Evolutionary conservation across 92 coral and sea anemone species (phyloP).

Genomic region (Parazoanthus darwini): DNA sequence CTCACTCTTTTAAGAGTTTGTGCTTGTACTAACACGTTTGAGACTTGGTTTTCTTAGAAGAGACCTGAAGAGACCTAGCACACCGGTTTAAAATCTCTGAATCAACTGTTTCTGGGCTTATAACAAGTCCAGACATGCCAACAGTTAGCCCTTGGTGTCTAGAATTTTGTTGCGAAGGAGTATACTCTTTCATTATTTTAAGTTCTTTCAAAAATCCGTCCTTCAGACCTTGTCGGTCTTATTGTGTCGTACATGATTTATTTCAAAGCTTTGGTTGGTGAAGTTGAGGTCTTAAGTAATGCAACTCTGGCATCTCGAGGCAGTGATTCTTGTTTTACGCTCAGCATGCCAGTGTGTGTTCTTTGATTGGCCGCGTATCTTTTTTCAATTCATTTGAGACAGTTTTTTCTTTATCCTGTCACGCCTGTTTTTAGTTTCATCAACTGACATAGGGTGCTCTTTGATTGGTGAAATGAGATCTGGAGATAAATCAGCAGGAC

Average conservation of each 20-base stretch:
- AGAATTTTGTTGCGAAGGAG: no score
- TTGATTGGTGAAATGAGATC: slow-evolving; percentile 38
- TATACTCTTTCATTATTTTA: not conserved
- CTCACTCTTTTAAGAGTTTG: no score
- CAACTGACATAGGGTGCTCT: slow-evolving; percentile 2
- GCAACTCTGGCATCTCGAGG: slow-evolving; percentile 42
- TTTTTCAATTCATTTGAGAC: no score
- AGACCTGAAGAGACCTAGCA: no score
- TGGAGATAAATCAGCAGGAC: slow-evolving; percentile 10
- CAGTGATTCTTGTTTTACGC: slow-evolving; percentile 32
- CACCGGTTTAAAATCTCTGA: no score
- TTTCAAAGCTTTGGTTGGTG: slow-evolving; percentile 44
- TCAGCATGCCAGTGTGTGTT: slow-evolving; percentile 4
- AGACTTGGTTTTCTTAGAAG: no score
- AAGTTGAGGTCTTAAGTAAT: slow-evolving; percentile 14
- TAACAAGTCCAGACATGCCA: no score
- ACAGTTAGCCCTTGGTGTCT: no score
- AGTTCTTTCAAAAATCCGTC: slow-evolving; percentile 35
- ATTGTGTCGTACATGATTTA: slow-evolving; percentile 10
- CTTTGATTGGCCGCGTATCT: not conserved
- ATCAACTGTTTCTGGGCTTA: no score
- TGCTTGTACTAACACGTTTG: no score
- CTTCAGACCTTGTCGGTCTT: slow-evolving; percentile 34
- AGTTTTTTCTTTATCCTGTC: not conserved
- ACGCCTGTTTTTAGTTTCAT: slow-evolving; percentile 10